These are phyloP conservation scores for Pogona vitticeps DNA, from an alignment of 2,113 vertebrate genomes.

Conservation along the genomic window DNA sequence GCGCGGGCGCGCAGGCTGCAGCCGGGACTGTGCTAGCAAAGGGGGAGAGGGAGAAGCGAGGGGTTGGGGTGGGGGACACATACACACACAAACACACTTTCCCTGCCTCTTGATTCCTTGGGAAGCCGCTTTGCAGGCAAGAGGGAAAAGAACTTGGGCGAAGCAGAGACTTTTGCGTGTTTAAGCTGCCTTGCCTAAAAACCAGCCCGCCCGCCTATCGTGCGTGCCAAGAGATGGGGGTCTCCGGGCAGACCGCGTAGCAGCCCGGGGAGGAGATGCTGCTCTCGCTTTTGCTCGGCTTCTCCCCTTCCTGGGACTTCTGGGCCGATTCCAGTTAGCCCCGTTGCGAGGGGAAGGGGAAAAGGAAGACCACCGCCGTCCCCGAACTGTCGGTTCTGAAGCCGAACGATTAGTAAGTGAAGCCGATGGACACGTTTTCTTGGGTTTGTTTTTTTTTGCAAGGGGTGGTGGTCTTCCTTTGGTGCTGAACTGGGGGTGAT, in stretches of 20 bases:
- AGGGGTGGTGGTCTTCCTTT: neutral
- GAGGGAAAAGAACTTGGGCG: no score
- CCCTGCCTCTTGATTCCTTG: no score
- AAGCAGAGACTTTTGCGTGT: neutral
- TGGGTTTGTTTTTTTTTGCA: no score
- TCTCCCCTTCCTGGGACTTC: conserved; percentile 29
- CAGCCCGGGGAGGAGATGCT: conserved; percentile 45
- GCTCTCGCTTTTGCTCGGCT: neutral
- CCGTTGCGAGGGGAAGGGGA: neutral
- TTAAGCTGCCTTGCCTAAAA: neutral
- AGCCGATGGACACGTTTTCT: neutral
- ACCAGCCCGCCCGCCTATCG: no score
- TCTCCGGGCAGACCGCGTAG: neutral
- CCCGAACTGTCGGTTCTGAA: neutral
- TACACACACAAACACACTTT: neutral
- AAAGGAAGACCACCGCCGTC: neutral
- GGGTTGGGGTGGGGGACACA: no score
- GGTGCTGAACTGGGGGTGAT: neutral
- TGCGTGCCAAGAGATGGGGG: neutral
- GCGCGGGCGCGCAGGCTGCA: neutral
- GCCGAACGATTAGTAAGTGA: neutral
- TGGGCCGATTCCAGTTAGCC: conserved; percentile 15
- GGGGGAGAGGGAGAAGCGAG: neutral
- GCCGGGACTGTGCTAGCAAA: neutral
- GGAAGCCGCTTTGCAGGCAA: neutral